phyloP scores from a whole-genome alignment of 2,797 vertebrate genomes.

The Muscicapa comitata region DNA sequence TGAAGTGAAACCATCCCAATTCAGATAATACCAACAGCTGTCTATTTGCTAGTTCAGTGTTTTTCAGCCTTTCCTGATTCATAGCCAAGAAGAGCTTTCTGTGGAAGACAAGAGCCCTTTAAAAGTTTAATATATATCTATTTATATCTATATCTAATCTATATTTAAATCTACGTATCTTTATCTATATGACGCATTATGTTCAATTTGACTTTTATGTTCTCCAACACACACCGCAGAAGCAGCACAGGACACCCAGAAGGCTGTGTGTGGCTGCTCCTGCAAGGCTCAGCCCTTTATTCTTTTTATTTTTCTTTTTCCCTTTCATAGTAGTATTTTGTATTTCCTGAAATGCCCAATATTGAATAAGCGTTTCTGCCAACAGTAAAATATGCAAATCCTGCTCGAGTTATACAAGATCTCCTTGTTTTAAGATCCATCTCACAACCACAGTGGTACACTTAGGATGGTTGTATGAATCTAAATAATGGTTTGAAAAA shows the following conservation, averaged over 20 bases:
- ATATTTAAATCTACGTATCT: no score
- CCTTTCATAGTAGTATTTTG: background rate
- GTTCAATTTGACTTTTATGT: background rate
- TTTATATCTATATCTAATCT: no score
- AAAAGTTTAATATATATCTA: background rate
- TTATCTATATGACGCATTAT: accelerated
- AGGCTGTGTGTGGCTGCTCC: background rate
- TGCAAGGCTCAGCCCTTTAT: background rate
- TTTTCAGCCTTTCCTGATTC: background rate
- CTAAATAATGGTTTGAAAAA: background rate
- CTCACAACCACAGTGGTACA: background rate
- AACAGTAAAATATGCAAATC: background rate
- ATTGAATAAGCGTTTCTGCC: background rate
- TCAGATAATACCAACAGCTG: background rate
- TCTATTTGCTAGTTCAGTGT: background rate
- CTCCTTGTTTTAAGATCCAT: background rate
- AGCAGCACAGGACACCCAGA: accelerated
- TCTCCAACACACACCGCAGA: background rate
- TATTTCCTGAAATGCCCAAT: background rate
- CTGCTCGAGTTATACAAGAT: background rate
- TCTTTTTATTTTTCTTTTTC: accelerated
- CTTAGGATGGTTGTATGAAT: background rate
- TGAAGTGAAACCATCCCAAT: background rate
- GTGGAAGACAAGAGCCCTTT: background rate
- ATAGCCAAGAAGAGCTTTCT: background rate